These are phyloP conservation scores for Malacosoma neustria DNA, from an alignment of 2,888 invertebrate genomes.

Conservation along the genomic window DNA sequence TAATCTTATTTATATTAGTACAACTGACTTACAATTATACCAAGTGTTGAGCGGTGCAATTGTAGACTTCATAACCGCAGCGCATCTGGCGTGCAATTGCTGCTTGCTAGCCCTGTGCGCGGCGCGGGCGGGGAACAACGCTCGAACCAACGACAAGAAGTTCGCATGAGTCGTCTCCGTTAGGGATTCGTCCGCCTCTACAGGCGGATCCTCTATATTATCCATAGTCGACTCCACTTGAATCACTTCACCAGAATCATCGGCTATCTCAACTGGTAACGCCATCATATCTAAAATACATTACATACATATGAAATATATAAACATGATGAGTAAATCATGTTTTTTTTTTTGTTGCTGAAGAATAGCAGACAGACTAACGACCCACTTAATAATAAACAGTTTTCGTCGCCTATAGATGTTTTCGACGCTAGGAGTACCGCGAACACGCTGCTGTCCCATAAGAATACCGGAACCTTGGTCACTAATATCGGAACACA, in stretches of 20 bases:
- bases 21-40: conserved; percentile 79
- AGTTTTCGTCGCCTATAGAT: too few relatives aligned
- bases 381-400: too few relatives aligned
- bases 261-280: conserved; percentile 83
- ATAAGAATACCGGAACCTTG: too few relatives aligned
- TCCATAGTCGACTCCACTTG: conserved; percentile 37
- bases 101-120: conserved; percentile 88
- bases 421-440: too few relatives aligned
- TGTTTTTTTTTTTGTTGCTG: too few relatives aligned
- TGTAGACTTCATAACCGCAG: conserved; percentile 85
- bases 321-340: too few relatives aligned
- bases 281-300: conserved; percentile 83
- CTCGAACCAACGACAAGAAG: conserved; percentile 91
- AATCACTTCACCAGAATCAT: conserved; percentile 60
- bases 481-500: too few relatives aligned
- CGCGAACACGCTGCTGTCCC: too few relatives aligned
- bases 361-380: too few relatives aligned
- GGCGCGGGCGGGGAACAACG: conserved; percentile 88
- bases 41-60: conserved; percentile 88
- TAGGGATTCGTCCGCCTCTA: conserved; percentile 57
- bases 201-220: conserved; percentile 12
- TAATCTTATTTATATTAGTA: too few relatives aligned
- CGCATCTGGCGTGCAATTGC: conserved; percentile 82
- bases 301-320: too few relatives aligned
- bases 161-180: conserved; percentile 89